Evolutionary conservation across 92 coral and sea anemone genomes (phyloP).

Genomic region (Epizoanthus ramosus): DNA sequence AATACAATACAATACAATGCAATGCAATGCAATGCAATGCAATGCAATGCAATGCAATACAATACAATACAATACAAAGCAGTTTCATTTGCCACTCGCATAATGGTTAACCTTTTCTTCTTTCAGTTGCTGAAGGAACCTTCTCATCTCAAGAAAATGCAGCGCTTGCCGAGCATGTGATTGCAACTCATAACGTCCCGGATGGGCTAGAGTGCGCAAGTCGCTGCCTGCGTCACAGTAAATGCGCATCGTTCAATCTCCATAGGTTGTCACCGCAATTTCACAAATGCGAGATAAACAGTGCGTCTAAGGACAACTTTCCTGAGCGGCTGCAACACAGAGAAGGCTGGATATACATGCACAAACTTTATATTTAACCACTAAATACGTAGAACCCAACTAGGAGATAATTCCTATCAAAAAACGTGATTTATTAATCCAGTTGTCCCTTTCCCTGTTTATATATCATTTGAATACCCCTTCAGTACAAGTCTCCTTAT

Average conservation of each 20-base stretch:
- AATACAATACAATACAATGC: too few species aligned
- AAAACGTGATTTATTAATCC: too few species aligned
- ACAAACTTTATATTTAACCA: constrained; percentile 1
- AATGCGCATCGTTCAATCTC: constrained; percentile 31
- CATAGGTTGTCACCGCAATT: not conserved
- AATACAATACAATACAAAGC: too few species aligned
- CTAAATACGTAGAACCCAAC: not conserved
- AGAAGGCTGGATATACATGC: constrained; percentile 18
- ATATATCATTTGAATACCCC: too few species aligned
- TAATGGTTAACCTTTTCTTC: not conserved
- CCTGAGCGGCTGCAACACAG: constrained; percentile 14
- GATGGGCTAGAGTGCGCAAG: not conserved
- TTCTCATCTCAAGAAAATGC: not conserved
- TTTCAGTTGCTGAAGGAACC: constrained; percentile 25
- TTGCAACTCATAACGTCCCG: not conserved
- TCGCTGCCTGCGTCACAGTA: constrained; percentile 21
- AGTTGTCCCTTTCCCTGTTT: too few species aligned
- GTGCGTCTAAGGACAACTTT: not conserved
- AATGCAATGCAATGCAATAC: too few species aligned
- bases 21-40: too few species aligned
- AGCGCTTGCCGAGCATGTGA: constrained; percentile 10
- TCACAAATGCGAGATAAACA: constrained; percentile 17
- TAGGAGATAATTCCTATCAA: not conserved
- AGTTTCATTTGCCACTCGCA: not conserved
- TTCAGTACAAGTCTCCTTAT: too few species aligned